phyloP scores from a whole-genome alignment of 2,113 vertebrate genomes.

The Plectropomus leopardus region DNA sequence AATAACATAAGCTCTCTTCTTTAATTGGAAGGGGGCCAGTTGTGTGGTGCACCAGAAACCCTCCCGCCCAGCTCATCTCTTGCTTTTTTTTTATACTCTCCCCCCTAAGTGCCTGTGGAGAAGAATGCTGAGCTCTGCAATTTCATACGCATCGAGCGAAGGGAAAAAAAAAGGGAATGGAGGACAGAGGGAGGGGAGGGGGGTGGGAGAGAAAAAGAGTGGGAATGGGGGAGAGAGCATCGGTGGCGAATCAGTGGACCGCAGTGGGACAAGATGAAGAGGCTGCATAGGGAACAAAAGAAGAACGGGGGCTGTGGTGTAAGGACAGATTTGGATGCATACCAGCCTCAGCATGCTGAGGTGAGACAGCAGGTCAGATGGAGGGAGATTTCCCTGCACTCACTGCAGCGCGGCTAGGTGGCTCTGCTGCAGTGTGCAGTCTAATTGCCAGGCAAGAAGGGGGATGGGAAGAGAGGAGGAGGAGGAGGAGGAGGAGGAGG shows the following conservation, averaged over 20 bases:
- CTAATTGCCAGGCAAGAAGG: constrained; percentile 74
- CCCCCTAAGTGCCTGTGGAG: constrained; percentile 67
- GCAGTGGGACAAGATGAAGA: constrained; percentile 65
- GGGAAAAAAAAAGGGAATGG: constrained; percentile 55
- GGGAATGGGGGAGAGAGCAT: constrained; percentile 50
- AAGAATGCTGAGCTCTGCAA: constrained; percentile 84
- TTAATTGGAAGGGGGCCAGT: constrained; percentile 82
- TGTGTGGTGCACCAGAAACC: constrained; percentile 77
- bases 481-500: constrained; percentile 8
- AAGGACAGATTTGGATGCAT: constrained; percentile 33
- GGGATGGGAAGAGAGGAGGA: constrained; percentile 57
- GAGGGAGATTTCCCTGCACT: constrained; percentile 62
- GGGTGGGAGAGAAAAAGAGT: constrained; percentile 20
- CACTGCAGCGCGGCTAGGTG: constrained; percentile 65
- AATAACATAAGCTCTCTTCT: constrained; percentile 84
- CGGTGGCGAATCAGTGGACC: constrained; percentile 48
- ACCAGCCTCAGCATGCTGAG: constrained; percentile 30
- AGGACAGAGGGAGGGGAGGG: constrained; percentile 39
- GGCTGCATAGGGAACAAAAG: constrained; percentile 46
- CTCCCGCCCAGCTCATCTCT: constrained; percentile 72
- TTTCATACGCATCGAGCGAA: constrained; percentile 70
- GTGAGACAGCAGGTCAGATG: constrained; percentile 55
- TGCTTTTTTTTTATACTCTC: background rate
- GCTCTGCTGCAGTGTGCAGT: constrained; percentile 80
- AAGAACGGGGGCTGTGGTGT: constrained; percentile 9